Evolutionary conservation across 2,797 vertebrate genomes (phyloP).

Genomic region (Lepilemur septentrionalis): DNA sequence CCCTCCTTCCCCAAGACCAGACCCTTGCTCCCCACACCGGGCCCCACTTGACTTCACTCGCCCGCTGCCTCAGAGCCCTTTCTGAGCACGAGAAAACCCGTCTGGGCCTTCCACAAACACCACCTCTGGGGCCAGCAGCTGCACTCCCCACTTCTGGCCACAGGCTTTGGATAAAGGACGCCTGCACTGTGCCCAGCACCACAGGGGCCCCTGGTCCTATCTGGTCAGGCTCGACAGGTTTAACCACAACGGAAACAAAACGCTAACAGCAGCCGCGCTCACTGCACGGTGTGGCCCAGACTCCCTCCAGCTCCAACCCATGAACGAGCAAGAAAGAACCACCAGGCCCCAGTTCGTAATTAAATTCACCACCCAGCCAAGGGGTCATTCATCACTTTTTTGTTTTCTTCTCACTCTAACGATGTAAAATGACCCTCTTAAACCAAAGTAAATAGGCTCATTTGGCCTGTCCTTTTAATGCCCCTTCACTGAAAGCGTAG

Average conservation of each 20-base stretch:
- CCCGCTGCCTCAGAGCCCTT: accelerated
- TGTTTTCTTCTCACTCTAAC: constrained; percentile 35
- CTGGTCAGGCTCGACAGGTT: neutral
- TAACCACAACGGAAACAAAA: neutral
- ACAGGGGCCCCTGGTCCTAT: neutral
- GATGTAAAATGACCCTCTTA: constrained; percentile 24
- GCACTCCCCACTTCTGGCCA: neutral
- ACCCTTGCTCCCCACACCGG: neutral
- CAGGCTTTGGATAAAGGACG: neutral
- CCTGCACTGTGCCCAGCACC: neutral
- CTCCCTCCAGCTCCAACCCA: accelerated
- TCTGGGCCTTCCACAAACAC: neutral
- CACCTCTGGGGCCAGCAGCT: neutral
- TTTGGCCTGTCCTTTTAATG: neutral
- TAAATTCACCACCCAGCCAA: neutral
- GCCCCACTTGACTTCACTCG: neutral
- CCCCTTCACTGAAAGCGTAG: neutral
- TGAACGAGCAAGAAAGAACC: neutral
- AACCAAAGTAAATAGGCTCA: neutral
- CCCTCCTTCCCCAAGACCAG: neutral
- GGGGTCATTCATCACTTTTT: constrained; percentile 14
- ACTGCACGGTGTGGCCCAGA: too few species aligned
- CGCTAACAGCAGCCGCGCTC: neutral
- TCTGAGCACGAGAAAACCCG: neutral
- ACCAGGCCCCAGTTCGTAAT: neutral